Base-by-base conservation (phyloP, 2,888 invertebrate species). In the Epirrita christyi region DNA sequence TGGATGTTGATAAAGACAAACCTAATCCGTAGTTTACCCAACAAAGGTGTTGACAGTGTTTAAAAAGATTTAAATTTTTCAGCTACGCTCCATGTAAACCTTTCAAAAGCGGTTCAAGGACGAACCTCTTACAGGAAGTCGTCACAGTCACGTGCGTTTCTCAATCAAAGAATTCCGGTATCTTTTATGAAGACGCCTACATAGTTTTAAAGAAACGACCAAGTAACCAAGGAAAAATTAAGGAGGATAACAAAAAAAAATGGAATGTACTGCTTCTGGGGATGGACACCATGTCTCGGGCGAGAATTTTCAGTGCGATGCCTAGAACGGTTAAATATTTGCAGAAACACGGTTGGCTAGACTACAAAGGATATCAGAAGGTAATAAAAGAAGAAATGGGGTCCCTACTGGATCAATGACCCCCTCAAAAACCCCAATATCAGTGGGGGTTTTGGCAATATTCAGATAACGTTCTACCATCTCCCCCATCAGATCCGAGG, bases 261-360 rank as follows among this genome's bases (percentile, higher is more conserved):
- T 88, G 89, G 82, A 92, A 92, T 61, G 93, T 97, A 3, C 84
- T 97, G n/a, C 83, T 97, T 68, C 77, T 98, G 15, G 97, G 97
- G 21, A 94, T 98, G 67, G 97, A 97, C 71, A 96, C 96, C 47
- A 94, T 97, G 63, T 97, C 97, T 0, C 92, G 97, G 48, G 92
- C 96, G 9, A 96, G 97, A 82, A 93, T 96, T 50, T 92, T 94
- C 27, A 93, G 96, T 32, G 94, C 95, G 11, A 94, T 97, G 94
- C 96, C 96, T 0, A 91, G 92, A 68, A 97, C 97, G 0, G 89
- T 93, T 0, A 82, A 93, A 46, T 95, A 95, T 76, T 86, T 98
- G 29, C 87, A 93, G 21, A 87, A 93, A 15, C 93, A 94, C 45
- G 93, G 93, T 44, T 96, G 96, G 93, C 85, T 96, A 49, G 95